Conservation (phyloP, 1,140 invertebrate genomes). For the Drosophila eugracilis region DNA sequence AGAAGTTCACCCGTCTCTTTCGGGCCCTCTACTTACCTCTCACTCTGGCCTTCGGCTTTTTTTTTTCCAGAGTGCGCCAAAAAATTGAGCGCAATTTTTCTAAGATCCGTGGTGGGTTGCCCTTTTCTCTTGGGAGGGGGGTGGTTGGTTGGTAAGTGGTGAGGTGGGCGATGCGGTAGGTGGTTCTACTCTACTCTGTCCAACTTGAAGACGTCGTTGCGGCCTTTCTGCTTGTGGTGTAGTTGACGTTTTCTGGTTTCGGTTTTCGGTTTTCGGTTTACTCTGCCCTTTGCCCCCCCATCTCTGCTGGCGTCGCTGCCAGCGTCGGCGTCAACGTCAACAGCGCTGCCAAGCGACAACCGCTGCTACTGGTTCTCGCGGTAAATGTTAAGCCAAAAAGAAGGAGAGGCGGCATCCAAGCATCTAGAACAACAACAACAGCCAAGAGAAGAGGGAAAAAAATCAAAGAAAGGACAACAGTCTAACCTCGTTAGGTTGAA, state of each 20-base stretch:
- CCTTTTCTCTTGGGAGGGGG: not conserved
- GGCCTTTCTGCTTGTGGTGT: constrained; percentile 82
- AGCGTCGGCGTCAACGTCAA: constrained; percentile 16
- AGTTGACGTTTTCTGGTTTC: constrained; percentile 82
- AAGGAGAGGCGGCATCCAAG: constrained; percentile 59
- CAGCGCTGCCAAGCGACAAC: constrained; percentile 69
- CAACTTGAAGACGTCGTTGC: constrained; percentile 80
- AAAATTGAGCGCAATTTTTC: constrained; percentile 78
- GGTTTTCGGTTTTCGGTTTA: constrained; percentile 69
- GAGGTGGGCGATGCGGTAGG: constrained; percentile 1
- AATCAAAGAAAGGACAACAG: constrained; percentile 15
- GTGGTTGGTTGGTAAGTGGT: not conserved
- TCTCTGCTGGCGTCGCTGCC: constrained; percentile 8
- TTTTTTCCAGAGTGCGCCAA: constrained; percentile 55
- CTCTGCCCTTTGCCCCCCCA: constrained; percentile 26
- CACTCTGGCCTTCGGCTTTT: not conserved
- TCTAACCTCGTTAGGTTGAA: not conserved
- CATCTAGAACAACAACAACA: constrained; percentile 58
- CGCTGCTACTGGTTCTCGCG: constrained; percentile 85
- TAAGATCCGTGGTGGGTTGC: constrained; percentile 23
- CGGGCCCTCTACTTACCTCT: constrained; percentile 1
- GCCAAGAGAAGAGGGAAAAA: constrained; percentile 14
- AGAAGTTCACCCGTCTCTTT: constrained; percentile 27
- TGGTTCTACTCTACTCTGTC: constrained; percentile 6
- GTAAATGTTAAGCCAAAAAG: constrained; percentile 83